These are phyloP conservation scores for Saguinus midas DNA, from an alignment of 2,113 vertebrate genomes.

Conservation along the genomic window DNA sequence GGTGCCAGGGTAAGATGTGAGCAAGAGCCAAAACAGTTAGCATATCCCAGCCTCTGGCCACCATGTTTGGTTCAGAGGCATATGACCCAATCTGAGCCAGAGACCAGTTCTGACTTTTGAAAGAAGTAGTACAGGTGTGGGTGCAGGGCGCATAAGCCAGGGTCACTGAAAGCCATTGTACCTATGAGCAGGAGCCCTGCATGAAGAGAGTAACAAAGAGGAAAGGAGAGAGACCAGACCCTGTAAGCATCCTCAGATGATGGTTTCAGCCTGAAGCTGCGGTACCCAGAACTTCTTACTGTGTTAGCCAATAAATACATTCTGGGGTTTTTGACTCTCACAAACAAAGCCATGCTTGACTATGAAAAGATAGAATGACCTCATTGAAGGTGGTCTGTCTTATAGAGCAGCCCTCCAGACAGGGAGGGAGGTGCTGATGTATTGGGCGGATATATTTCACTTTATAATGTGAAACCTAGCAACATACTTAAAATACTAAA, in stretches of 20 bases:
- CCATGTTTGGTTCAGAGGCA: neutral
- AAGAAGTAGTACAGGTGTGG: neutral
- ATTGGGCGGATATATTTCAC: neutral
- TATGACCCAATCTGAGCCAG: neutral
- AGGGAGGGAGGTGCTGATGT: neutral
- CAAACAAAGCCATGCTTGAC: neutral
- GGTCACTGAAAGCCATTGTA: neutral
- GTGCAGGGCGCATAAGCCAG: accelerated
- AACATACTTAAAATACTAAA: neutral
- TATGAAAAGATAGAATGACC: neutral
- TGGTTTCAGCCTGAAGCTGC: neutral
- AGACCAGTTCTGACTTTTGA: too few relatives aligned
- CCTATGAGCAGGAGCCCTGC: accelerated
- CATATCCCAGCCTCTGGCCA: neutral
- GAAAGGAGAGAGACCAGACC: neutral
- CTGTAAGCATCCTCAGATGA: accelerated
- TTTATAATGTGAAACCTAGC: neutral
- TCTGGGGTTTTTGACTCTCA: neutral
- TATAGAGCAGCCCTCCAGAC: neutral
- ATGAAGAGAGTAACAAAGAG: neutral
- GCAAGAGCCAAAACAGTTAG: accelerated
- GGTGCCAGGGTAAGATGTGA: neutral
- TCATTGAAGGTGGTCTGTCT: neutral
- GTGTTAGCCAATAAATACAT: neutral
- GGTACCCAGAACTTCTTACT: neutral